A percentile compares a stretch with the other conserved stretches of the same genome.
Evolutionary conservation across 2,113 vertebrate genomes (phyloP).

Genomic region (Spermophilus dauricus): DNA sequence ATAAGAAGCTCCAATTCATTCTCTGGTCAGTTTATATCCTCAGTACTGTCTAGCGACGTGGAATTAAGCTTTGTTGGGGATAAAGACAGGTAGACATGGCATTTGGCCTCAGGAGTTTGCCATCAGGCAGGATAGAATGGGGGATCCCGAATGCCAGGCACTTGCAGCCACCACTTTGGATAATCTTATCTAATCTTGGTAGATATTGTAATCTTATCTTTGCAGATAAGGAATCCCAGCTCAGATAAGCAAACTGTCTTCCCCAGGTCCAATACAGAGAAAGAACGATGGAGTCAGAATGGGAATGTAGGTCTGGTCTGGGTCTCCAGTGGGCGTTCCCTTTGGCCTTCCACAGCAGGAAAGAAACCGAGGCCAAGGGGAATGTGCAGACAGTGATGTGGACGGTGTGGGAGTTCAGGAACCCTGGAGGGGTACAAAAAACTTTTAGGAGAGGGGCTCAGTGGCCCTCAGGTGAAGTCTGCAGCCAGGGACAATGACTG

Average conservation of each 20-base stretch:
- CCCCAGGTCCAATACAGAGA: not conserved
- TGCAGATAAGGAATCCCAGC: not conserved
- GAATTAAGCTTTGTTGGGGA: not conserved
- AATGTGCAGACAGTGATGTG: accelerated
- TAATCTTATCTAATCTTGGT: not conserved
- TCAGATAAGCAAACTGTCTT: not conserved
- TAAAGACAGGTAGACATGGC: not conserved
- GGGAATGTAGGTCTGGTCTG: not conserved
- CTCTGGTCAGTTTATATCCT: not conserved
- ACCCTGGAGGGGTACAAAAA: too few relatives aligned
- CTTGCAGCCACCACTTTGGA: not conserved
- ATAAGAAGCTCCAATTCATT: not conserved
- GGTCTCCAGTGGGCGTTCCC: not conserved
- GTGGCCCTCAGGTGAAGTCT: not conserved
- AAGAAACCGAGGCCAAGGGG: not conserved
- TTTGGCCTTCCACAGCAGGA: not conserved
- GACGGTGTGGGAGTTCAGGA: not conserved
- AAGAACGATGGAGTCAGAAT: not conserved
- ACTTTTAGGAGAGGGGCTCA: not conserved
- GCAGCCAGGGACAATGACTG: not conserved
- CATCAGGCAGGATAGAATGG: not conserved
- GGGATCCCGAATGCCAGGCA: not conserved
- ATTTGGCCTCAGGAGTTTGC: not conserved
- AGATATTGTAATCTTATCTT: not conserved
- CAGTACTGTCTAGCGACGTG: not conserved